These are phyloP conservation scores for Lutjanus erythropterus DNA, from an alignment of 2,113 vertebrate genomes.

Conservation along the genomic window DNA sequence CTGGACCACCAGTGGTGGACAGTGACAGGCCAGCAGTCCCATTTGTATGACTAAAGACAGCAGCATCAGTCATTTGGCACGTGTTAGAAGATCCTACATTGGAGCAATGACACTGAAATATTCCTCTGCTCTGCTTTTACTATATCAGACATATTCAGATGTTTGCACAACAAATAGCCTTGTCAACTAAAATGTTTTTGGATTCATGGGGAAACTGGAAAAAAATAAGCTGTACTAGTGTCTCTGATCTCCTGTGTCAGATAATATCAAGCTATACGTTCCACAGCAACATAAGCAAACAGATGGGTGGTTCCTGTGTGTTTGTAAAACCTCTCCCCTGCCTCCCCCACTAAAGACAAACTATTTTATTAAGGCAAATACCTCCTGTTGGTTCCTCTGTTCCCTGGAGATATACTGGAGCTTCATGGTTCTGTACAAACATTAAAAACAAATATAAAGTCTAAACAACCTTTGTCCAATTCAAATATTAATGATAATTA, in stretches of 20 bases:
- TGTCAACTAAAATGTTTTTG: not conserved
- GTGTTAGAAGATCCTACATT: not conserved
- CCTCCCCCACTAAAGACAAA: not conserved
- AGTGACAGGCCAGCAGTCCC: too few species aligned
- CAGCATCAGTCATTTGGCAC: not conserved
- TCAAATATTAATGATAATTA: not conserved
- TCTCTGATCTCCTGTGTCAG: not conserved
- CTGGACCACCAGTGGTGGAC: too few species aligned
- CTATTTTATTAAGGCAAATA: conserved; percentile 1
- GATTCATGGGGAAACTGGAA: not conserved
- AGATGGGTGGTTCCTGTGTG: not conserved
- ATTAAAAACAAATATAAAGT: conserved; percentile 8
- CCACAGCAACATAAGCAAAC: conserved; percentile 8
- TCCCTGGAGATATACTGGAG: not conserved
- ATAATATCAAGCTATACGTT: not conserved
- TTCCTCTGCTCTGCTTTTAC: not conserved
- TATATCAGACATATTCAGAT: not conserved
- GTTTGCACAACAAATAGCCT: not conserved
- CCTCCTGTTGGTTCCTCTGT: not conserved
- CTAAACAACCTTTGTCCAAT: conserved; percentile 5
- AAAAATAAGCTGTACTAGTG: not conserved
- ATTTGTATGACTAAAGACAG: too few species aligned
- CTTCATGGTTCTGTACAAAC: conserved; percentile 5
- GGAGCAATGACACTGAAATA: not conserved
- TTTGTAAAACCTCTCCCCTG: conserved; percentile 8